Conservation (phyloP, 2,888 invertebrate species). For the Heliconius ismenius region DNA sequence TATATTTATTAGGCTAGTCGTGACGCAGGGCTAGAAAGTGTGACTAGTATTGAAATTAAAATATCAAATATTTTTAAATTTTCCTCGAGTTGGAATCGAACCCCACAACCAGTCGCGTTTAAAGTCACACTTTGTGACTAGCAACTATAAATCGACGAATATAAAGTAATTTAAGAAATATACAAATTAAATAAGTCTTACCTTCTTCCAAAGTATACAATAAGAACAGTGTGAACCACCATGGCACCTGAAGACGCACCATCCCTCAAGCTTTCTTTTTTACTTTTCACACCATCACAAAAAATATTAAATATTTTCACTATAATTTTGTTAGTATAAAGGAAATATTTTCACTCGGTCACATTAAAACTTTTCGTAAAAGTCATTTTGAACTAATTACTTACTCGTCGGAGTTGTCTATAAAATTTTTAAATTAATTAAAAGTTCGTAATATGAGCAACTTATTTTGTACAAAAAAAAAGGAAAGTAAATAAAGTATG, state of each 20-base stretch:
- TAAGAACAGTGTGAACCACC: slow-evolving; percentile 53
- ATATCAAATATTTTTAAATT: background rate
- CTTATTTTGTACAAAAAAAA: background rate
- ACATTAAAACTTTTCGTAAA: background rate
- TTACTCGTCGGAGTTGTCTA: background rate
- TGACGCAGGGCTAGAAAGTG: no score
- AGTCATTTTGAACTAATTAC: slow-evolving; percentile 16
- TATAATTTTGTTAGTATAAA: slow-evolving; percentile 7
- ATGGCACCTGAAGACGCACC: slow-evolving; percentile 58
- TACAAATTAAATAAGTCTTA: slow-evolving; percentile 46
- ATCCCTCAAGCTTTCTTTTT: slow-evolving; percentile 59
- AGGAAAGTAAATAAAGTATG: background rate
- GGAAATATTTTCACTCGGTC: slow-evolving; percentile 7
- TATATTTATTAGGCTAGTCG: no score
- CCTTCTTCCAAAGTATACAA: slow-evolving; percentile 58
- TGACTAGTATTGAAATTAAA: no score
- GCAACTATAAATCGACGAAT: no score
- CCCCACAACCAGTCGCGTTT: background rate
- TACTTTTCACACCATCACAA: slow-evolving; percentile 57
- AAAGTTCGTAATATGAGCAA: background rate
- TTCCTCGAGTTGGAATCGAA: background rate
- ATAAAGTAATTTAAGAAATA: background rate
- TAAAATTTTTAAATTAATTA: background rate
- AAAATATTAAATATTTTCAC: slow-evolving; percentile 2
- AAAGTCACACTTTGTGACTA: background rate